Conservation (phyloP, 2,797 vertebrate genomes). For the Phrynocephalus forsythii region DNA sequence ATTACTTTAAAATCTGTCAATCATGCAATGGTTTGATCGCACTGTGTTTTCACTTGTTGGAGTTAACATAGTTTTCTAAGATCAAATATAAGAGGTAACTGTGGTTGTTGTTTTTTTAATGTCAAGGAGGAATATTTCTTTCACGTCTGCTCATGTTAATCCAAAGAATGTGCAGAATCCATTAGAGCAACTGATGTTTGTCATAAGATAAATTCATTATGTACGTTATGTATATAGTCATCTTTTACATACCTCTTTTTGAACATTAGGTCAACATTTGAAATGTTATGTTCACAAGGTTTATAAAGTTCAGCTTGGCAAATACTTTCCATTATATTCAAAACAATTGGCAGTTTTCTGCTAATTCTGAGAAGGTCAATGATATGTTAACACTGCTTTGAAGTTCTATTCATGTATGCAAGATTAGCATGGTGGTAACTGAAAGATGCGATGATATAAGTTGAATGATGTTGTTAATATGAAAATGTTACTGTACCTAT, state of each 20-base stretch:
- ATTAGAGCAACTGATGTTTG: not conserved
- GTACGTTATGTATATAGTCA: not conserved
- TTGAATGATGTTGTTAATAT: too few species aligned
- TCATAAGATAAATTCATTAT: not conserved
- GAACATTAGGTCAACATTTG: not conserved
- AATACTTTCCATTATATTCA: too few species aligned
- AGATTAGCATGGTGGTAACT: too few species aligned
- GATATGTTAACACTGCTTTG: too few species aligned
- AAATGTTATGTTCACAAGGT: too few species aligned
- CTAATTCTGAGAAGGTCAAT: too few species aligned
- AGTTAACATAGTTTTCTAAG: not conserved
- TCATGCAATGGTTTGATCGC: not conserved
- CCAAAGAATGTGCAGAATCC: too few species aligned
- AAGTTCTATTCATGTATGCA: too few species aligned
- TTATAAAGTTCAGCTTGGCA: too few species aligned
- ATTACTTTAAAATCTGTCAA: not conserved
- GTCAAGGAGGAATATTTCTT: not conserved
- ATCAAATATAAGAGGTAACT: not conserved
- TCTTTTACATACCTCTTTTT: not conserved
- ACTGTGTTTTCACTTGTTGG: not conserved
- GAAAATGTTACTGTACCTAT: too few species aligned
- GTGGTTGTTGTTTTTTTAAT: not conserved
- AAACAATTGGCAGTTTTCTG: too few species aligned
- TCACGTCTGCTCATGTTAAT: not conserved
- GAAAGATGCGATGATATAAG: too few species aligned